phyloP scores from a whole-genome alignment of 2,888 invertebrate genomes.

The Machimus atricapillus region DNA sequence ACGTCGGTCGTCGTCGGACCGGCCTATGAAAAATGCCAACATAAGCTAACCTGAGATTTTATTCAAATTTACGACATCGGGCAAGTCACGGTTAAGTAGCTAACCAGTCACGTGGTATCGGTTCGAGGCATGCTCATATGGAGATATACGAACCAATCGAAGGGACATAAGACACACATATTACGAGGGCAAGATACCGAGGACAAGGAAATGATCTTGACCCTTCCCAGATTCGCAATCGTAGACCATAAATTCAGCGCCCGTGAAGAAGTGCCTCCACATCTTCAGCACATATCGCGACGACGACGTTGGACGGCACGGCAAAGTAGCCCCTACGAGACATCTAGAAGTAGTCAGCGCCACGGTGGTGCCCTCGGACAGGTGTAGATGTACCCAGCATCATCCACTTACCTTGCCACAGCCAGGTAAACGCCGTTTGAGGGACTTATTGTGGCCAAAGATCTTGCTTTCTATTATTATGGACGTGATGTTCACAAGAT shows the following conservation, averaged over 20 bases:
- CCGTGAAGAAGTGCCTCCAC: not conserved
- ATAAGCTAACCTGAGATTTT: conserved; percentile 16
- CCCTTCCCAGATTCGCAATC: conserved; percentile 28
- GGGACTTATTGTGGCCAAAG: conserved; percentile 1
- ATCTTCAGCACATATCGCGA: conserved; percentile 8
- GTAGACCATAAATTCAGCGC: conserved; percentile 10
- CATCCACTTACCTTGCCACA: conserved; percentile 1
- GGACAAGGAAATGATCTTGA: conserved; percentile 37
- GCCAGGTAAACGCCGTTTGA: not conserved
- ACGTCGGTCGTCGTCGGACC: not conserved
- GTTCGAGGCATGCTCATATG: not conserved
- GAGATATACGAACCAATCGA: conserved; percentile 23
- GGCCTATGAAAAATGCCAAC: conserved; percentile 32
- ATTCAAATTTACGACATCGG: conserved; percentile 33
- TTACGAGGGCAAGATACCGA: not conserved
- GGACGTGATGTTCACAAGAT: conserved; percentile 42
- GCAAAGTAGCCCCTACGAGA: conserved; percentile 18
- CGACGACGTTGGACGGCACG: not conserved
- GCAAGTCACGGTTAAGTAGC: conserved; percentile 38
- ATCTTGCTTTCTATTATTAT: conserved; percentile 42
- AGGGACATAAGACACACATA: conserved; percentile 28
- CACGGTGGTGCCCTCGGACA: not conserved
- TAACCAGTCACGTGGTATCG: conserved; percentile 31
- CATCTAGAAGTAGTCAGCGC: not conserved
- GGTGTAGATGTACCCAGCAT: not conserved